Evolutionary conservation across 2,888 invertebrate species (phyloP).

Genomic region (Seira sanloemensis): DNA sequence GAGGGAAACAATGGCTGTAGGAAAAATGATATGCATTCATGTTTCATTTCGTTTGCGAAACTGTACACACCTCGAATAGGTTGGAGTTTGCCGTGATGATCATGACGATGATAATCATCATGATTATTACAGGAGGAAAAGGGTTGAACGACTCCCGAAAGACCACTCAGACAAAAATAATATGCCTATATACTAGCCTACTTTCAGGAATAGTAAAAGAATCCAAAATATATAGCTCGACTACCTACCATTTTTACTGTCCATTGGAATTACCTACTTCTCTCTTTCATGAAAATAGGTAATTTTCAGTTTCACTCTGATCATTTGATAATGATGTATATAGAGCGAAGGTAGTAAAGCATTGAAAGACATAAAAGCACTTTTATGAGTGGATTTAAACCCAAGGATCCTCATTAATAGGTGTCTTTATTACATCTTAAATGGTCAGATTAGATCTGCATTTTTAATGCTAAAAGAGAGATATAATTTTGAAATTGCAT

Average conservation of each 20-base stretch:
- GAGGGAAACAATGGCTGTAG: no score
- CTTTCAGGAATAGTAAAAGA: no score
- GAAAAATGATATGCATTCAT: no score
- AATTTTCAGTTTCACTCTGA: no score
- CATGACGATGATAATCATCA: not conserved
- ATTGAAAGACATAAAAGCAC: not conserved
- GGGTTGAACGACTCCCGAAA: slow-evolving; percentile 55
- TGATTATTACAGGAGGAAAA: not conserved
- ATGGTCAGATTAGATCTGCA: slow-evolving; percentile 57
- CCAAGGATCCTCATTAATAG: slow-evolving; percentile 54
- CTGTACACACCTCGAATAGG: no score
- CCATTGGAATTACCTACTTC: no score
- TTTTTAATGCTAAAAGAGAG: slow-evolving; percentile 23
- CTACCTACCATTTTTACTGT: no score
- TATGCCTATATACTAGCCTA: not conserved
- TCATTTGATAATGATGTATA: not conserved
- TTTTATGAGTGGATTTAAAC: slow-evolving; percentile 49
- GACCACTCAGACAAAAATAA: slow-evolving; percentile 7
- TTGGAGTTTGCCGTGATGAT: not conserved
- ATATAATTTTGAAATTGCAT: no score
- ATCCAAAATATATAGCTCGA: no score
- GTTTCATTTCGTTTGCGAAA: no score
- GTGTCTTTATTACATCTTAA: slow-evolving; percentile 57
- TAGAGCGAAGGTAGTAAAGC: not conserved
- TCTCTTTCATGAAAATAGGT: no score